A percentile compares a stretch with the other conserved stretches of the same genome.
Conservation (phyloP, 1,140 invertebrate species). For the Pachypsylla venusta region DNA sequence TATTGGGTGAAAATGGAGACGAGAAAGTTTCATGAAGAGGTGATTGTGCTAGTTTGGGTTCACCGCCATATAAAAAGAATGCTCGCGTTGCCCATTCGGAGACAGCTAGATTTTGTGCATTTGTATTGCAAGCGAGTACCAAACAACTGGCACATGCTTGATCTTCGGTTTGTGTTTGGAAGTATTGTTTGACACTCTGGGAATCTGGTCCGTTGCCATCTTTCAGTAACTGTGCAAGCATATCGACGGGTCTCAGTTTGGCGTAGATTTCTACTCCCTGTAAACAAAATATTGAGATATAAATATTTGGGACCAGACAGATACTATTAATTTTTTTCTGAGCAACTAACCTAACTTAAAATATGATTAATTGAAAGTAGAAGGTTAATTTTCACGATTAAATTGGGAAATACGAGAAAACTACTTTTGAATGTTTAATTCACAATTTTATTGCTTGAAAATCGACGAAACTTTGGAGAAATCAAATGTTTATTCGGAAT, state of each 20-base stretch:
- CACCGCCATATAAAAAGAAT: slow-evolving; percentile 82
- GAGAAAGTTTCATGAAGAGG: slow-evolving; percentile 12
- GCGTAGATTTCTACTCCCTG: slow-evolving; percentile 67
- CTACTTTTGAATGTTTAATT: no score
- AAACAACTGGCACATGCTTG: slow-evolving; percentile 81
- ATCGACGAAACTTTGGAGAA: no score
- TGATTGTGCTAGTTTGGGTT: slow-evolving; percentile 32
- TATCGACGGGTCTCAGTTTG: slow-evolving; percentile 71
- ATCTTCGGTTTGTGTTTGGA: slow-evolving; percentile 61
- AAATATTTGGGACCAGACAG: no score
- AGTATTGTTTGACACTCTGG: slow-evolving; percentile 69
- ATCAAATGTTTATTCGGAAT: no score
- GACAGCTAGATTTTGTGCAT: slow-evolving; percentile 30
- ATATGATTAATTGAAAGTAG: no score
- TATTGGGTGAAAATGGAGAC: slow-evolving; percentile 4
- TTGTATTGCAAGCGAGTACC: slow-evolving; percentile 56
- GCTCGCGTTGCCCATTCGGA: slow-evolving; percentile 79
- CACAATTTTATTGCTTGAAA: no score
- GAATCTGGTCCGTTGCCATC: slow-evolving; percentile 71
- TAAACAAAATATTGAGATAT: slow-evolving; percentile 18
- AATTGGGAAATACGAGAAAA: no score
- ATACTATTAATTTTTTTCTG: no score
- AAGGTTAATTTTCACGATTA: no score
- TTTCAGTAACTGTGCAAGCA: slow-evolving; percentile 60
- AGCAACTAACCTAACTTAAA: no score